Conservation (phyloP, 2,888 invertebrate species). For the Vanessa cardui region DNA sequence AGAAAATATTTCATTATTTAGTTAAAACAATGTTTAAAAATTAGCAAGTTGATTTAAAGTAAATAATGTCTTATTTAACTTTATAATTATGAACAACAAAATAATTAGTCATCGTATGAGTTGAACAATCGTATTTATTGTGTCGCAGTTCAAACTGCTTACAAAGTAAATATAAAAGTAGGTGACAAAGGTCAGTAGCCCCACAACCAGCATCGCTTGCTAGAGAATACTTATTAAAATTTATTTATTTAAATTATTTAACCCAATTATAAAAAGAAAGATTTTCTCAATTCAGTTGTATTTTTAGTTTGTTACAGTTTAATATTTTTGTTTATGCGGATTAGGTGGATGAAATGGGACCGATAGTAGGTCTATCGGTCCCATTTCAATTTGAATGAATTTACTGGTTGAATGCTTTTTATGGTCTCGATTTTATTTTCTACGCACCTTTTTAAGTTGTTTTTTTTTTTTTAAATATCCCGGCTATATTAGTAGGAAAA, state of each 20-base stretch:
- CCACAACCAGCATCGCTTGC: not conserved
- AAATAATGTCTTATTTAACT: not conserved
- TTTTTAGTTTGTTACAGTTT: no score
- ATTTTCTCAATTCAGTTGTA: no score
- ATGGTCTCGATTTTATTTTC: no score
- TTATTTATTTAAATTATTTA: not conserved
- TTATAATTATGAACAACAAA: not conserved
- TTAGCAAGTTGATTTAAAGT: not conserved
- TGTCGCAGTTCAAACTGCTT: not conserved
- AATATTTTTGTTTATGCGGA: no score
- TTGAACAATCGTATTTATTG: not conserved
- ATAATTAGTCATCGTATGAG: not conserved
- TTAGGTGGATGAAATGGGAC: no score
- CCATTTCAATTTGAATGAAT: no score
- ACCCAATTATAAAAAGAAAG: no score
- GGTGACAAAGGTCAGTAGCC: not conserved
- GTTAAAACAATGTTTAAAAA: not conserved
- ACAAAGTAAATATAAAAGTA: slow-evolving; percentile 1
- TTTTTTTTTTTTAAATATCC: no score
- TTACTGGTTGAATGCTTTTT: no score
- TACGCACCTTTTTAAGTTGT: no score
- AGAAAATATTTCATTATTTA: not conserved
- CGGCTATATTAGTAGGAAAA: no score
- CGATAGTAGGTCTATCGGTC: no score
- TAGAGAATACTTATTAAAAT: not conserved